Evolutionary conservation across 2,888 invertebrate species (phyloP).

Genomic region (Lydus trimaculatus): DNA sequence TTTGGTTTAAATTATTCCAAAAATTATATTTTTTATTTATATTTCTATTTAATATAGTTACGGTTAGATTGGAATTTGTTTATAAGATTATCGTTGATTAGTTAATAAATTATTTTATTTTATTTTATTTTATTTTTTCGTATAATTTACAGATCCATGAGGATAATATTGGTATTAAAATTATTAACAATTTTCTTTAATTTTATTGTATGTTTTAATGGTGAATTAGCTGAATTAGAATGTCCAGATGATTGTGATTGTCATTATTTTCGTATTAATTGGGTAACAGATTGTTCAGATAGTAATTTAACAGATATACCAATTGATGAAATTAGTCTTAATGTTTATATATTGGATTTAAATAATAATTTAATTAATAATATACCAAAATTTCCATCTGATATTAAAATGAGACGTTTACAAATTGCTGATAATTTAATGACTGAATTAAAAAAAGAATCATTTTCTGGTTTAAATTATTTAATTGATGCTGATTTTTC

Average conservation of each 20-base stretch:
- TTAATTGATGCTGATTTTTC: constrained; percentile 76
- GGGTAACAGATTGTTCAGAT: constrained; percentile 80
- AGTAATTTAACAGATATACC: constrained; percentile 75
- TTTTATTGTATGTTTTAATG: constrained; percentile 60
- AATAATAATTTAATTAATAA: constrained; percentile 72
- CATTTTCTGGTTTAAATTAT: constrained; percentile 71
- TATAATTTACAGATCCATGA: constrained; percentile 27
- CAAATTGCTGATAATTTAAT: constrained; percentile 74
- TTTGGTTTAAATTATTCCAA: background rate
- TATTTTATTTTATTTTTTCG: too few relatives aligned
- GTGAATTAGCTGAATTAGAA: constrained; percentile 71
- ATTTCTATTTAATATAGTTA: too few relatives aligned
- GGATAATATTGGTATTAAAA: constrained; percentile 14
- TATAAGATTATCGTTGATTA: too few relatives aligned
- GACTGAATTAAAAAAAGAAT: constrained; percentile 66
- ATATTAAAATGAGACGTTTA: constrained; percentile 73
- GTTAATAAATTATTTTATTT: too few relatives aligned
- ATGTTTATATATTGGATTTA: constrained; percentile 75
- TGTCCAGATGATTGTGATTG: constrained; percentile 80
- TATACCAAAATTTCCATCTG: constrained; percentile 69
- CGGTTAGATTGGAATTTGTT: too few relatives aligned
- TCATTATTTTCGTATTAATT: constrained; percentile 78
- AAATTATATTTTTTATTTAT: too few relatives aligned
- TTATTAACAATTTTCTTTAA: constrained; percentile 10
- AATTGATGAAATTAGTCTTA: constrained; percentile 71